Base-by-base conservation (phyloP, 2,888 invertebrate genomes). In the Hermaeophaga mercurialis region DNA sequence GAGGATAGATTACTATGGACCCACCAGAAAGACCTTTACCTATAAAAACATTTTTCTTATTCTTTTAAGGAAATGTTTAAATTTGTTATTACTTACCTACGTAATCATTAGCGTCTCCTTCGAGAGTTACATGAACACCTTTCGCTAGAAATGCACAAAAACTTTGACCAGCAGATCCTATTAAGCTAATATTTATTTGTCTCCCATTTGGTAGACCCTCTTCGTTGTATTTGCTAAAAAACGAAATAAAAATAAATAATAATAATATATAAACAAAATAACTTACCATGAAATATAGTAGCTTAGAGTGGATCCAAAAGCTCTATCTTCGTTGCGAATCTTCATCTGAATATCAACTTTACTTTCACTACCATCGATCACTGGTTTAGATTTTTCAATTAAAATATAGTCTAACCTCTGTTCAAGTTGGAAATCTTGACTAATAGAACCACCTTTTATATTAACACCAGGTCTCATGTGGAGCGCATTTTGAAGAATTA, bases 41-140 rank as follows among this genome's bases (percentile, higher is more conserved):
- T 84, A 69, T 1, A 74, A 75, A 6, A n/a, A n/a, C n/a, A n/a
- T n/a, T n/a, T n/a, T n/a, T n/a, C n/a, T n/a, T n/a, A n/a, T n/a
- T n/a, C n/a, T n/a, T n/a, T n/a, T n/a, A n/a, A n/a, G n/a, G n/a
- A n/a, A n/a, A n/a, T n/a, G n/a, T n/a, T n/a, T n/a, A n/a, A n/a
- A n/a, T n/a, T 26, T 31, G 24, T 24, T 11, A 24, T 36, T 17
- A 53, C 82, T 74, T 63, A 80, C 96, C 97, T 60, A 99, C 98
- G 76, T 99, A 99, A 78, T 99, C 99, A 74, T 99, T 99, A 22
- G 97, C 89, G 79, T 99, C 99, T 36, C 99, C 99, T 77, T 95
- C 96, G 12, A 99, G 80, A 0, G 88, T 91, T 2, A 96, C 90
- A 49, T 87, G 87, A 52, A 98, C 85, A 17, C 99, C 99, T 64